These are phyloP conservation scores for Pteronura brasiliensis DNA, from an alignment of 2,113 vertebrate genomes.

Conservation along the genomic window DNA sequence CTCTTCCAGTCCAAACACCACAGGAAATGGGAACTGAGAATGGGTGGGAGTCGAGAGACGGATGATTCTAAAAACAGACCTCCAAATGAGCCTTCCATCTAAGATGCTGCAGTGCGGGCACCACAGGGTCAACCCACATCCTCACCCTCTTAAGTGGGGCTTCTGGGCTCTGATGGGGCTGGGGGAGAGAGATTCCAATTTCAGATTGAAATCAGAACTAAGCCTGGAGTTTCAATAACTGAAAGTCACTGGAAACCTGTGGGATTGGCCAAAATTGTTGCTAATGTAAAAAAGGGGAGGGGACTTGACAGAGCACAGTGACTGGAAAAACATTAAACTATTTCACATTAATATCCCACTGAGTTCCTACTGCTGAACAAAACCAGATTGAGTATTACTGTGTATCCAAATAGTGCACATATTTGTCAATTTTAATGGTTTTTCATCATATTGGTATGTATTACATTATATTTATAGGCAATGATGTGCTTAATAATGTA, in stretches of 20 bases:
- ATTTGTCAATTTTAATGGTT: not conserved
- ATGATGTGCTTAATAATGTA: not conserved
- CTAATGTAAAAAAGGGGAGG: not conserved
- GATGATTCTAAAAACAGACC: not conserved
- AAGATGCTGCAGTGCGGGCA: not conserved
- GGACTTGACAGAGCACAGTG: not conserved
- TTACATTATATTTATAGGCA: not conserved
- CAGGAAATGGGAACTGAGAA: not conserved
- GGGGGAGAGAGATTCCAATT: not conserved
- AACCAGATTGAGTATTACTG: not conserved
- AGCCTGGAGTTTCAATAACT: not conserved
- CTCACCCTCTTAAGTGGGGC: not conserved
- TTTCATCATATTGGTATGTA: not conserved
- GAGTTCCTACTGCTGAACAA: not conserved
- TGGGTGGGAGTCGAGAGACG: not conserved
- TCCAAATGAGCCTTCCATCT: not conserved
- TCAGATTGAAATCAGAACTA: not conserved
- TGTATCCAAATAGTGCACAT: not conserved
- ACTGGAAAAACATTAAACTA: not conserved
- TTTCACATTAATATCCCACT: not conserved
- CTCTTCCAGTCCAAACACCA: not conserved
- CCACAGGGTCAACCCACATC: not conserved
- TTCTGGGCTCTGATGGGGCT: not conserved
- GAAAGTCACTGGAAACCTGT: not conserved
- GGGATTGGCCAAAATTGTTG: not conserved